Percentiles rank a stretch among this genome's conserved stretches.
phyloP scores from a whole-genome alignment of 2,113 vertebrate species.

The Oriolus oriolus region DNA sequence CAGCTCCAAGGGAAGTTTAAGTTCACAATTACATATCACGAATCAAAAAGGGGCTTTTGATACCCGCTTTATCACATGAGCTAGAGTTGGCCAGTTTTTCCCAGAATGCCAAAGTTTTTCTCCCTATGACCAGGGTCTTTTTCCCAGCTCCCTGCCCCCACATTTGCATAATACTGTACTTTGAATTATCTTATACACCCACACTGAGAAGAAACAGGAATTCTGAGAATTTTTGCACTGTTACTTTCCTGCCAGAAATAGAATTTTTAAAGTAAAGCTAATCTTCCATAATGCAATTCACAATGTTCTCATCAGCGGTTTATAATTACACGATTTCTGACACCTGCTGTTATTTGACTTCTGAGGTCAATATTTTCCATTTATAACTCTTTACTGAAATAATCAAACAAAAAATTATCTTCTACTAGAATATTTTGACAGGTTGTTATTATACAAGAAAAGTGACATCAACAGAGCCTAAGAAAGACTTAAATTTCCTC shows the following conservation, averaged over 20 bases:
- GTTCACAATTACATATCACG: accelerated
- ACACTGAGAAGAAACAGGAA: background rate
- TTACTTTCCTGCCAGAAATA: background rate
- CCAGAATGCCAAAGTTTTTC: background rate
- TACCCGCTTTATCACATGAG: background rate
- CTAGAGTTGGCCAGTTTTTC: background rate
- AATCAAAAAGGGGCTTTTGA: background rate
- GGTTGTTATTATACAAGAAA: background rate
- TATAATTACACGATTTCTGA: background rate
- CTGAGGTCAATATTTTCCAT: background rate
- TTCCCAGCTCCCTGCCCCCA: accelerated
- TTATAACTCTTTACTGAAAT: background rate
- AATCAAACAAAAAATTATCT: background rate
- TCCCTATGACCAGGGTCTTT: background rate
- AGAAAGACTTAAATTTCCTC: background rate
- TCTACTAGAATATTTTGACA: background rate
- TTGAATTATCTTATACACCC: background rate
- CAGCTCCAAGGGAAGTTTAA: background rate
- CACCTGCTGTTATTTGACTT: background rate
- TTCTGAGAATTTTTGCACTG: background rate
- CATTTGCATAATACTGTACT: background rate
- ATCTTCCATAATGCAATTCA: background rate
- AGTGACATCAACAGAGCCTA: background rate
- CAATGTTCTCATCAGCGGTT: background rate
- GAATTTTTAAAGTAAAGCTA: background rate